Base-by-base conservation (phyloP, 2,888 invertebrate species). In the Tenthredo livida region DNA sequence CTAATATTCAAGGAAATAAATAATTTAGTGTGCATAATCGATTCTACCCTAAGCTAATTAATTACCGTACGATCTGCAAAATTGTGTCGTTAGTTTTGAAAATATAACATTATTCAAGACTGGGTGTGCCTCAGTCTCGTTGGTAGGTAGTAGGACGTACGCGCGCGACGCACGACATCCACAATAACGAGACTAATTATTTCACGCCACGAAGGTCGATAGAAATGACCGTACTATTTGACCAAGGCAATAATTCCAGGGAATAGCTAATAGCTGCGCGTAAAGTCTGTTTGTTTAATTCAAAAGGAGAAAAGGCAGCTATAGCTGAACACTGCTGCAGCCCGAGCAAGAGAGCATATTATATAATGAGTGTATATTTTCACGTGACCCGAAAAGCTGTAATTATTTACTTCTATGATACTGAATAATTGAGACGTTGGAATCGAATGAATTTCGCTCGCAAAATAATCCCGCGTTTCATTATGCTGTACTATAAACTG, bases 151-250 rank as follows among this genome's bases (percentile, higher is more conserved):
- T 29, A 29, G 29, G 29, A 29, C 1, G 29, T 29, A 29, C 29
- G 29, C 21, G 33, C 77, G 5, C 78, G 80, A 80, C 80, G n/a
- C n/a, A 40, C 80, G 58, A 80, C 80, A 61, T 80, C 40, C 61
- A 40, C 61, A 58, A 80, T 61, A 80, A 50, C 77, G 77, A 77
- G 77, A 77, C 77, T 77, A 77, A 77, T 77, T 77, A 77, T 77
- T 80, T 80, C 80, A 80, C 80, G 80, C 80, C 21, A 37, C 40
- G 40, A 80, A 80, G 61, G 58, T 80, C 61, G 58, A 80, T 78
- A 78, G 12, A 80, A 80, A 61, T 37, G 58, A 61, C 80, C 61
- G 80, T 25, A 73, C 50, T 77, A 77, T 77, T 77, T 77, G 77
- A 77, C 77, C 77, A 77, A 9, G 40, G 40, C n/a, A 73, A 21